A percentile compares a stretch with the other conserved stretches of the same genome.
These are phyloP conservation scores for Gymnocephalus cernua DNA, from an alignment of 2,113 vertebrate genomes.

Conservation along the genomic window DNA sequence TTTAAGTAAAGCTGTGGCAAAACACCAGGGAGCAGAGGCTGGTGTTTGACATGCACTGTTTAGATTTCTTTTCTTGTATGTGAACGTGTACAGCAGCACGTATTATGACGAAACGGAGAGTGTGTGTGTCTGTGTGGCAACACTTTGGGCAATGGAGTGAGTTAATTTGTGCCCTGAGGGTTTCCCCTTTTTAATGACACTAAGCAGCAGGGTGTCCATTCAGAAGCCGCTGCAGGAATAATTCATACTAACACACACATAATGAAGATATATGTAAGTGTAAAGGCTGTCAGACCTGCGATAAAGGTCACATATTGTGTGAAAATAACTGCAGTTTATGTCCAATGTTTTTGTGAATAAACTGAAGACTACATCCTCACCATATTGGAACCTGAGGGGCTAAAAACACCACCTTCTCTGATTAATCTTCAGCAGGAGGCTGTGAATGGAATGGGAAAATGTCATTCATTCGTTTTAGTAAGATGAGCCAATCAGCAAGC, in stretches of 20 bases:
- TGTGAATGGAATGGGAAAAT: not conserved
- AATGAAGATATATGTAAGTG: not conserved
- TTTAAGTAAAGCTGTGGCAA: constrained; percentile 31
- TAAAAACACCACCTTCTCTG: not conserved
- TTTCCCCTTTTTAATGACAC: constrained; percentile 26
- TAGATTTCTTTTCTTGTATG: not conserved
- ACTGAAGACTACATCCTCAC: not conserved
- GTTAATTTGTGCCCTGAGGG: constrained; percentile 10
- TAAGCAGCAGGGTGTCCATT: constrained; percentile 11
- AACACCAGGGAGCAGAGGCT: constrained; percentile 24
- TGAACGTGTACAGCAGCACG: constrained; percentile 2
- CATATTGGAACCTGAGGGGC: not conserved
- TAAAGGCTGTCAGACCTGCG: not conserved
- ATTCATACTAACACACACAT: not conserved
- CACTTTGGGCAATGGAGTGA: not conserved
- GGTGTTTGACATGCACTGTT: not conserved
- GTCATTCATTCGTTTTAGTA: not conserved
- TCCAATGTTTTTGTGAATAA: not conserved
- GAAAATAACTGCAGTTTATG: not conserved
- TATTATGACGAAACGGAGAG: not conserved
- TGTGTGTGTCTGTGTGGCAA: constrained; percentile 4
- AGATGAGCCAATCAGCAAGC: not conserved
- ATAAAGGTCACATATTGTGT: not conserved
- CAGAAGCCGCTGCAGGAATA: constrained; percentile 20
- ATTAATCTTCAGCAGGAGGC: not conserved